A percentile compares a stretch with the other conserved stretches of the same genome.
Evolutionary conservation across 2,113 vertebrate species (phyloP).

Genomic region (Dendropsophus ebraccatus): DNA sequence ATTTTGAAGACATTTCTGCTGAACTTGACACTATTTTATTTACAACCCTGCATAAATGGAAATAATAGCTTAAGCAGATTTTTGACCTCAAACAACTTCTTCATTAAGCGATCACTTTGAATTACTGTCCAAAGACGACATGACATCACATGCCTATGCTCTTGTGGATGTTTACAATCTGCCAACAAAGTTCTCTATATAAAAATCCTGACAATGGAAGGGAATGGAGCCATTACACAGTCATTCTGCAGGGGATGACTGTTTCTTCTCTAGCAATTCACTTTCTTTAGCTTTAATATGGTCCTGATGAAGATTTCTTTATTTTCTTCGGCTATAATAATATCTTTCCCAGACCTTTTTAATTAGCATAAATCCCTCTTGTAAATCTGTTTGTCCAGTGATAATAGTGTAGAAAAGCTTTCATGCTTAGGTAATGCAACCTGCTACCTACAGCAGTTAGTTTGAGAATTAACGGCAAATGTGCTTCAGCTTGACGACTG

Average conservation of each 20-base stretch:
- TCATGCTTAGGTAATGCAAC: slow-evolving; percentile 43
- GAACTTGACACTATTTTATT: slow-evolving; percentile 20
- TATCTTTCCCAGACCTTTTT: slow-evolving; percentile 38
- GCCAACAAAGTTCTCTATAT: slow-evolving; percentile 15
- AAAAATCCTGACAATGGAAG: slow-evolving; percentile 5
- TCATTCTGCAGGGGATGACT: slow-evolving; percentile 7
- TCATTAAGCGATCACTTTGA: slow-evolving; percentile 18
- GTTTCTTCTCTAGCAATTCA: slow-evolving; percentile 2
- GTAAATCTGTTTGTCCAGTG: slow-evolving; percentile 44
- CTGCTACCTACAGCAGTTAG: slow-evolving; percentile 48
- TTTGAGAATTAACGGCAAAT: slow-evolving; percentile 4
- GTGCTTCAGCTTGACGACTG: slow-evolving; percentile 37
- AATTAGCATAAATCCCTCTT: slow-evolving; percentile 43
- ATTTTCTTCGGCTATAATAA: slow-evolving; percentile 27
- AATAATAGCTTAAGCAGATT: slow-evolving; percentile 30
- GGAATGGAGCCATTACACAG: slow-evolving; percentile 4
- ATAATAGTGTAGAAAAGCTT: slow-evolving; percentile 39
- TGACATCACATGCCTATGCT: not conserved
- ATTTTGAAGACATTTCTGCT: not conserved
- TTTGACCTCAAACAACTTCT: slow-evolving; percentile 37
- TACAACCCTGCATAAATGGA: slow-evolving; percentile 2
- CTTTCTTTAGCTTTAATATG: slow-evolving; percentile 19
- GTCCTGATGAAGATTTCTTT: slow-evolving; percentile 23
- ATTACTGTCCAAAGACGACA: not conserved
- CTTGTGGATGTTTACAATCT: slow-evolving; percentile 26